Base-by-base conservation (phyloP, 2,797 vertebrate species). In the Loriculus beryllinus region DNA sequence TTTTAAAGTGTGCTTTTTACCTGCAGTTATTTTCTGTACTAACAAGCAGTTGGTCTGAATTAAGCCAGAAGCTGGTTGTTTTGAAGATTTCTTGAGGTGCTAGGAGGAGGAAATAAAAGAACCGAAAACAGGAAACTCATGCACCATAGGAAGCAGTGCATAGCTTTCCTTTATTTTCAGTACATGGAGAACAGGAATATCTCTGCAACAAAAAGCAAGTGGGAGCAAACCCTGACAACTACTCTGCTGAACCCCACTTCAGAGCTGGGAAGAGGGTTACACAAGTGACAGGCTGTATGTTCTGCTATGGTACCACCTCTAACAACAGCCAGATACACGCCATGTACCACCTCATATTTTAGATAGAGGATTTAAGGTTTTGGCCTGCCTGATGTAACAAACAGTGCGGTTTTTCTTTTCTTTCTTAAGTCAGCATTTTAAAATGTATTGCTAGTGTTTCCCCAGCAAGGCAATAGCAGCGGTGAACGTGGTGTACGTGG, bases 401-500 rank as follows among this genome's bases (percentile, higher is more conserved):
- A 10, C 1, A 2, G 5, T 7, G 14, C 39, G 6, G 39, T 14
- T 40, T 40, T 40, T 40, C 39, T 40, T 40, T 40, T 40, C 39
- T 40, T 40, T 40, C 28, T 79, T 56, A 19, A 75, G 14, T 49
- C 40, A 48, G 25, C 10, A 22, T 56, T 88, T 40, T 4, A 16
- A 54, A 91, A 48, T 7, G 2, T 3, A 31, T 18, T 56, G 19
- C 51, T 39, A 49, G 10, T 25, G 26, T 43, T 60, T 60, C 13
- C 57, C 26, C 59, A 82, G 23, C 21, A 39, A 70, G 39, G 25
- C 12, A 14, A 20, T 1, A 68, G 40, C 40, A 29, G 45, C 2
- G 9, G 49, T 51, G 51, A 70, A 26, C 0, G 0, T 3, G 9
- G 37, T 21, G 43, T 20, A 12, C 42, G 14, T 0, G 28, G 28